Evolutionary conservation across 2,113 vertebrate species (phyloP), one percentile per base, ranked within the genome.

Genomic region (Otolemur garnettii): DNA sequence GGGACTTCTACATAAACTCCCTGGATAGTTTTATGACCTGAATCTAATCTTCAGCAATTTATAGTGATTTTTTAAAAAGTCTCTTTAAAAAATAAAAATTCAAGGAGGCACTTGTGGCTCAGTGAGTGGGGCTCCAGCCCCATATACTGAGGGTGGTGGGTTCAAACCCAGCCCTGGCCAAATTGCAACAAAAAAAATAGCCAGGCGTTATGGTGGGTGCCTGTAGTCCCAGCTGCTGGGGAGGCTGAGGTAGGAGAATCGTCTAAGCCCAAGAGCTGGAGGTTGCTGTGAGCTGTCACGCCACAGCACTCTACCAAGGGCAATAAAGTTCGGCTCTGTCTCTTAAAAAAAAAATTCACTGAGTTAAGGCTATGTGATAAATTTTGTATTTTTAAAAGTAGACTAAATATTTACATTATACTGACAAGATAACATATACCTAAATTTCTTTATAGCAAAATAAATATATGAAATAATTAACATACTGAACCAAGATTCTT

Each of bases 51-150:
- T 93, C 62, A 30, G 35, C 42, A 88, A 87, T 53, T 72, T 78
- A 74, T 28, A 89, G 14, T 35, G 21, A 59, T 71, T 79, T 38
- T 75, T 84, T 88, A 59, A 74, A 28, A 28, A 82, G 12, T 55
- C 77, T 55, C 53, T 81, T 92, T 55, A 75, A 75, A 92, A 96
- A 89, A 88, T 75, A 69, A 71, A 96, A 93, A 79, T 79, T 78
- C 15, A 87, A 38, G 38, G 38, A 38, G 38, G 38, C 38, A 38
- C 38, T 4, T 38, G 38, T 38, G 38, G 38, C 38, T 38, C 38
- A 38, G 38, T 38, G 38, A 38, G 38, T 4, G 38, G 38, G 38
- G 38, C 38, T 38, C 38, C 38, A 38, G 38, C 38, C 38, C 38
- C 38, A 38, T 38, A 38, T 38, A 38, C 38, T 4, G 4, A 38